Percentiles rank a stretch among this genome's conserved stretches.
Conservation (phyloP, 1,140 invertebrate genomes). For the Glomeris maerens region DNA sequence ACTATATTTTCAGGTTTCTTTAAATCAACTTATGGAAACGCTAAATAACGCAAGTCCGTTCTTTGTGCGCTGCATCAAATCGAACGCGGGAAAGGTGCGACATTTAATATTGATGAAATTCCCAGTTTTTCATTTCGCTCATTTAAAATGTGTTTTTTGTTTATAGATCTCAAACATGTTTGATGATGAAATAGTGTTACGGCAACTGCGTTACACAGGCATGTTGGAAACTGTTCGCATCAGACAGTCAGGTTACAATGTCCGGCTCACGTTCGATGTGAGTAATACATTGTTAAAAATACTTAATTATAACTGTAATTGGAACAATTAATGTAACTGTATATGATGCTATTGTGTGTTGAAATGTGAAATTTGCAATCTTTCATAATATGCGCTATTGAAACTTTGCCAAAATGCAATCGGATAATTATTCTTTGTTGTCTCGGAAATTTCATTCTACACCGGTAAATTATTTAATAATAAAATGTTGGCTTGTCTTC, state of each 20-base stretch:
- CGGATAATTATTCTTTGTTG: no score
- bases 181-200: conserved; percentile 84
- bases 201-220: conserved; percentile 75
- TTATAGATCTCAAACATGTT: conserved; percentile 67
- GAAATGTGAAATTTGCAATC: no score
- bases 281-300: no score
- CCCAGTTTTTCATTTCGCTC: conserved; percentile 9
- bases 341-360: no score
- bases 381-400: no score
- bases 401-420: no score
- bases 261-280: conserved; percentile 71
- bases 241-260: conserved; percentile 86
- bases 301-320: no score
- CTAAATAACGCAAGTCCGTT: conserved; percentile 90
- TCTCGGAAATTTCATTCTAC: no score
- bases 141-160: conserved; percentile 14
- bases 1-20: conserved; percentile 14
- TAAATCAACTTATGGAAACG: conserved; percentile 82
- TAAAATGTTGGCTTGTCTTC: conserved; percentile 7
- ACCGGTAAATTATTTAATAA: no score
- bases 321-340: no score
- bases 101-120: conserved; percentile 2
- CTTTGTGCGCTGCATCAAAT: conserved; percentile 94
- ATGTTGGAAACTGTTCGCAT: conserved; percentile 95
- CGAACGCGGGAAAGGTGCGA: conserved; percentile 68